Evolutionary conservation across 2,888 invertebrate species (phyloP).

Genomic region (Hyposoter didymator): DNA sequence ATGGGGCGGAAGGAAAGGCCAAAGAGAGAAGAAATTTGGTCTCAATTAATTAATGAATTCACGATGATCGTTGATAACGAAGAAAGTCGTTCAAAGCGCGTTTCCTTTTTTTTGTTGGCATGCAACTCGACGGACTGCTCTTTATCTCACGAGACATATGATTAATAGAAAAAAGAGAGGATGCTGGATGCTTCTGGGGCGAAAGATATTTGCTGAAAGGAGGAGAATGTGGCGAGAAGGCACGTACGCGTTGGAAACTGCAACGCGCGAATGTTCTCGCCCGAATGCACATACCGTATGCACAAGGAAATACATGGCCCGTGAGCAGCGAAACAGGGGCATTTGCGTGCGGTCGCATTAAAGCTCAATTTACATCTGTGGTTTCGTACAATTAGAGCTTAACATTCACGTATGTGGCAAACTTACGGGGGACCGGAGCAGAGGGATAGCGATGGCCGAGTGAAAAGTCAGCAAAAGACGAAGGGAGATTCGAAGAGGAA

Average conservation of each 20-base stretch:
- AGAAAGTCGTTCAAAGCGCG: not conserved
- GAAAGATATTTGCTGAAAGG: slow-evolving; percentile 25
- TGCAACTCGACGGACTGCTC: not conserved
- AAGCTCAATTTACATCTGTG: slow-evolving; percentile 66
- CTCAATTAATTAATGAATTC: slow-evolving; percentile 4
- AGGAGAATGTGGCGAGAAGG: slow-evolving; percentile 36
- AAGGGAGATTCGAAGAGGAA: not conserved
- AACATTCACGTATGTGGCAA: slow-evolving; percentile 48
- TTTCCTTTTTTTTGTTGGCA: not conserved
- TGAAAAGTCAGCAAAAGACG: not conserved
- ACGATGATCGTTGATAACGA: slow-evolving; percentile 24
- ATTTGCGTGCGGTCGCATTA: slow-evolving; percentile 60
- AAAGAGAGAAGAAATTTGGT: not conserved
- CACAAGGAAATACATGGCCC: not conserved
- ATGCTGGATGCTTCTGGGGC: not conserved
- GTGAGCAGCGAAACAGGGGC: slow-evolving; percentile 11
- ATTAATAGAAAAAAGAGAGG: not conserved
- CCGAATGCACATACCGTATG: not conserved
- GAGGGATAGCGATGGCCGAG: not conserved
- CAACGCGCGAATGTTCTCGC: slow-evolving; percentile 41
- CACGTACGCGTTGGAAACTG: slow-evolving; percentile 40
- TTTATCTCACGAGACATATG: not conserved
- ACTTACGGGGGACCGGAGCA: slow-evolving; percentile 48
- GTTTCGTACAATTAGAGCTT: slow-evolving; percentile 59
- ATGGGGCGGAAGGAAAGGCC: not conserved